Percentiles rank a stretch among this genome's conserved stretches.
Conservation (phyloP, 2,113 vertebrate genomes). For the Trematomus loennbergii region DNA sequence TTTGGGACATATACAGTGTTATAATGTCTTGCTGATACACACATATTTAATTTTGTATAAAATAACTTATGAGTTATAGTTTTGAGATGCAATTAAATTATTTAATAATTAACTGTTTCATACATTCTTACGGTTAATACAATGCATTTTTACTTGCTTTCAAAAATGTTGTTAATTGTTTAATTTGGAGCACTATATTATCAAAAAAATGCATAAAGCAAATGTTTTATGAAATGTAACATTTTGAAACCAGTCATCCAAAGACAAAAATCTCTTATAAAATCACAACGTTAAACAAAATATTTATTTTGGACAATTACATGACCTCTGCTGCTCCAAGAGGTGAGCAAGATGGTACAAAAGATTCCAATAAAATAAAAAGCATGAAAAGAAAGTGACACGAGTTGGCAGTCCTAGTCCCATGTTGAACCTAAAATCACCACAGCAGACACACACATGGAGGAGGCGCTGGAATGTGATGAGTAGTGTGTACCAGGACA, state of each 20-base stretch:
- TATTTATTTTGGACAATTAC: slow-evolving; percentile 76
- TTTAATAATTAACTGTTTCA: too few species aligned
- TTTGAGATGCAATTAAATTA: too few species aligned
- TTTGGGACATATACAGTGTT: too few species aligned
- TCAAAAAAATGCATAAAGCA: background rate
- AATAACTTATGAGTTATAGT: too few species aligned
- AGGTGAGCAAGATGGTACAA: slow-evolving; percentile 55
- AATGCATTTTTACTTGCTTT: too few species aligned
- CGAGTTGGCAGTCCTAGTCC: slow-evolving; percentile 28
- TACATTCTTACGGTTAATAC: too few species aligned
- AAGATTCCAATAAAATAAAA: slow-evolving; percentile 42
- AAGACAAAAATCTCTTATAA: slow-evolving; percentile 17
- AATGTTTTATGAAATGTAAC: background rate
- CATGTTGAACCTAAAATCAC: slow-evolving; percentile 30
- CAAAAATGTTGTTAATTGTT: background rate
- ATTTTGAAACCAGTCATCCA: background rate
- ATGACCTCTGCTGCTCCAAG: slow-evolving; percentile 44
- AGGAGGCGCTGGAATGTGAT: slow-evolving; percentile 67
- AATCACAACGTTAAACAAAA: slow-evolving; percentile 63
- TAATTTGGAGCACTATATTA: background rate
- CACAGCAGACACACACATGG: slow-evolving; percentile 25
- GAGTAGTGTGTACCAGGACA: slow-evolving; percentile 33
- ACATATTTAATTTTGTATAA: too few species aligned
- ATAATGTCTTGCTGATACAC: too few species aligned
- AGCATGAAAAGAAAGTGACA: slow-evolving; percentile 25